Evolutionary conservation across 1,140 invertebrate genomes (phyloP), one percentile per base, ranked within the genome.

Genomic region (Diorhabda sublineata): DNA sequence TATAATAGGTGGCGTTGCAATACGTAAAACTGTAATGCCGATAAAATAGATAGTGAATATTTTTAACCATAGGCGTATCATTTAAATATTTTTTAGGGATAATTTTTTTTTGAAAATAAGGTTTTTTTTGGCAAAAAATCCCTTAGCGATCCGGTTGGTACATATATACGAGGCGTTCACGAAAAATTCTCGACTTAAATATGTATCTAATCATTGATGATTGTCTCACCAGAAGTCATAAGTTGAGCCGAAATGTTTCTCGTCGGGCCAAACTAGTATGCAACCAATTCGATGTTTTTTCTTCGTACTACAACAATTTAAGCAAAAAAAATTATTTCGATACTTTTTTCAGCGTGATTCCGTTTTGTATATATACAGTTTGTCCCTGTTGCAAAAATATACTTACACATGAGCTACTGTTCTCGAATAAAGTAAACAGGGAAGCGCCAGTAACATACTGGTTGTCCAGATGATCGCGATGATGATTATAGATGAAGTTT

Each of bases 391-490:
- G 6, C n/a, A n/a, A 56, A 56, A 7, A 56, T 56, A 7, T 43
- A 77, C 81, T 85, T 85, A 92, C 91, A 85, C 89, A 78, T 90
- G 87, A 47, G 87, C 87, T 75, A 89, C 86, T 3, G 90, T 93
- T 11, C 88, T 89, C 2, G 93, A 94, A 80, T 92, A 95, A 5
- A 96, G 81, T 3, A 96, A 82, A 77, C 92, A 92, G 0, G 96
- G 96, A 8, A 91, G 82, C 0, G 93, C 92, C 5, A 96, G 81
- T 0, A 90, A 79, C 76, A 89, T 88, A 47, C 93, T 93, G 6
- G 90, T 84, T 9, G 89, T 73, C 95, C 95, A 98, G 62, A 97
- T 95, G 45, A 88, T 82, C 9, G 87, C 82, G 59, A 97, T 90
- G 66, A 91, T 90, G 9, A 91, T 82, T 56, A 92, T 82, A 1